A percentile compares a stretch with the other conserved stretches of the same genome.
Conservation (phyloP, 2,113 vertebrate species). For the Corydoras sp. region DNA sequence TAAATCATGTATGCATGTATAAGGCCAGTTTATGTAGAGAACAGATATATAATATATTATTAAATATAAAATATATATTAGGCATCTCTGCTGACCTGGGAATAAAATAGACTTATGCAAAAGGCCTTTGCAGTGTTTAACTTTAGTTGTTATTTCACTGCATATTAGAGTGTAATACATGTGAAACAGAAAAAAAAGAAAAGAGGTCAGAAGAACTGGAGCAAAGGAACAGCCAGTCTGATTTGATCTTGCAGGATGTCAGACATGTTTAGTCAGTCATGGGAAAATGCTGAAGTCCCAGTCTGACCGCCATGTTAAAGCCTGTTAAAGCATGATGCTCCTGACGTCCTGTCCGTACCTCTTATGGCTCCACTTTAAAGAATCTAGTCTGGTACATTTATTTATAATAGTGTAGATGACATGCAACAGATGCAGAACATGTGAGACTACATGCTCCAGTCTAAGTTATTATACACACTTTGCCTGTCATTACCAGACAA, state of each 20-base stretch:
- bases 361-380: too few relatives aligned
- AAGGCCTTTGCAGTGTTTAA: background rate
- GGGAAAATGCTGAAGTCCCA: conserved; percentile 12
- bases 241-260: conserved; percentile 27
- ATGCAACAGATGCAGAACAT: too few relatives aligned
- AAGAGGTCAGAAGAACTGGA: background rate
- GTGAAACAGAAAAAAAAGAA: conserved; percentile 8
- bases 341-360: too few relatives aligned
- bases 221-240: background rate
- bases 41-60: too few relatives aligned
- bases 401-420: too few relatives aligned
- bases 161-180: background rate
- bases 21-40: background rate
- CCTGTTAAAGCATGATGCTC: conserved; percentile 11
- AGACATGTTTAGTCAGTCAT: conserved; percentile 33
- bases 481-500: too few relatives aligned
- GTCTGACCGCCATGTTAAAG: conserved; percentile 23
- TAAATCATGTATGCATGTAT: conserved; percentile 4
- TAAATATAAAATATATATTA: background rate
- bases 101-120: background rate
- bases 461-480: too few relatives aligned
- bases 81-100: background rate
- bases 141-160: conserved; percentile 11
- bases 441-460: too few relatives aligned
- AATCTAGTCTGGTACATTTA: too few relatives aligned